Evolutionary conservation across 2,797 vertebrate species (phyloP).

Genomic region (Clarias laeviceps): DNA sequence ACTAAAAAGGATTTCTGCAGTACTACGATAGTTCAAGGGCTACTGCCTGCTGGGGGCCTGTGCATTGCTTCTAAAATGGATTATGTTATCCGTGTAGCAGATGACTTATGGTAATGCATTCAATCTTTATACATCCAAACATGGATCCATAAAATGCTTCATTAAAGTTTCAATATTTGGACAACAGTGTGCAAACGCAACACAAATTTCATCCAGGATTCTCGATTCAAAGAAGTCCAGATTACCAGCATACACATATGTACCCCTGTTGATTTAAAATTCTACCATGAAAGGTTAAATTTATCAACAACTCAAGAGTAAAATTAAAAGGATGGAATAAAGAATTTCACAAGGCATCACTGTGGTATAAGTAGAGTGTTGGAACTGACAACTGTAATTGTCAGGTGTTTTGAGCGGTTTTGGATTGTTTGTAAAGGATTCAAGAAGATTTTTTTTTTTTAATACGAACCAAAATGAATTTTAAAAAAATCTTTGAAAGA

Average conservation of each 20-base stretch:
- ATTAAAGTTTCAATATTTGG: slow-evolving; percentile 31
- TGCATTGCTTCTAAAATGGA: neutral
- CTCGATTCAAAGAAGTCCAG: slow-evolving; percentile 1
- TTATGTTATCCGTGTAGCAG: neutral
- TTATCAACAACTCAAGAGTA: no score
- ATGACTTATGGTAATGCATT: neutral
- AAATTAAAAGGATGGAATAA: no score
- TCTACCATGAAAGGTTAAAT: neutral
- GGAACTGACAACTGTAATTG: no score
- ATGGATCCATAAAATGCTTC: neutral
- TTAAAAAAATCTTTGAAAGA: no score
- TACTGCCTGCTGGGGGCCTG: neutral
- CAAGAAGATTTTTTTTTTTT: no score
- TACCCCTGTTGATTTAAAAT: neutral
- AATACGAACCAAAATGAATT: no score
- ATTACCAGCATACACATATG: neutral
- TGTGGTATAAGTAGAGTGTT: no score
- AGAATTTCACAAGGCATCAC: no score
- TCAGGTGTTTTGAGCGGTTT: no score
- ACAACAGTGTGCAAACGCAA: neutral
- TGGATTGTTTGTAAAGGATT: no score
- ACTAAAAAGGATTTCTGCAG: neutral
- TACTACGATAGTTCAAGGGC: neutral
- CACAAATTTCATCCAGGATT: slow-evolving; percentile 12
- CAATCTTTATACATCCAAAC: neutral